phyloP scores from a whole-genome alignment of 2,113 vertebrate genomes.

The Sorex araneus region DNA sequence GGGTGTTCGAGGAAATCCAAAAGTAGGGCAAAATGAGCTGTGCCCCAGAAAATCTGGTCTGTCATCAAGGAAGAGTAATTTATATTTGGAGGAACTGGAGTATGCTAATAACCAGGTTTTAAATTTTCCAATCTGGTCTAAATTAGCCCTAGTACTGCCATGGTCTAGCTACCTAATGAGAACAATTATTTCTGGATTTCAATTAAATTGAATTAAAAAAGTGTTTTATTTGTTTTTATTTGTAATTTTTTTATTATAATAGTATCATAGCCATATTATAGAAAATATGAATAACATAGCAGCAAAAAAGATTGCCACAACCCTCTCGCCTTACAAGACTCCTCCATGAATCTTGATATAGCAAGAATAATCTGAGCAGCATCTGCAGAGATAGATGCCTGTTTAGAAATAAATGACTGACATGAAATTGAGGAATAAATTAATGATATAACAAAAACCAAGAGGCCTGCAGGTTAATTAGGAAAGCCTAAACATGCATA shows the following conservation, averaged over 20 bases:
- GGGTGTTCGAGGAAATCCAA: conserved; percentile 77
- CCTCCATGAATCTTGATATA: background rate
- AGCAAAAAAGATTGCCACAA: conserved; percentile 2
- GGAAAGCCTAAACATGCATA: background rate
- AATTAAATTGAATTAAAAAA: conserved; percentile 80
- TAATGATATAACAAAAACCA: background rate
- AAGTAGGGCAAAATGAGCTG: conserved; percentile 71
- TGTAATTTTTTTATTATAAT: conserved; percentile 78
- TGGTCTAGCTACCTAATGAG: conserved; percentile 82
- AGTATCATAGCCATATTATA: conserved; percentile 70
- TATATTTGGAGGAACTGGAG: conserved; percentile 53
- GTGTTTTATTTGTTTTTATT: conserved; percentile 78
- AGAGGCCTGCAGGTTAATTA: background rate
- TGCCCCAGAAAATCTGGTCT: conserved; percentile 77
- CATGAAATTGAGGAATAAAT: too few relatives aligned
- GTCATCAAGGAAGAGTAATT: conserved; percentile 68
- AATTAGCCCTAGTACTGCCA: conserved; percentile 72
- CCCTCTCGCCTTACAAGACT: background rate
- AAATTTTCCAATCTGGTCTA: conserved; percentile 75
- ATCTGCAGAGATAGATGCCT: background rate
- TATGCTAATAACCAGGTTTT: conserved; percentile 68
- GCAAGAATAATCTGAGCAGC: background rate
- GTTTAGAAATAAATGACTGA: background rate
- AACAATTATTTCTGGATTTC: conserved; percentile 84
- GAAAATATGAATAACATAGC: conserved; percentile 63